Evolutionary conservation across 2,888 invertebrate genomes (phyloP).

Genomic region (Eustalomyia histrio): DNA sequence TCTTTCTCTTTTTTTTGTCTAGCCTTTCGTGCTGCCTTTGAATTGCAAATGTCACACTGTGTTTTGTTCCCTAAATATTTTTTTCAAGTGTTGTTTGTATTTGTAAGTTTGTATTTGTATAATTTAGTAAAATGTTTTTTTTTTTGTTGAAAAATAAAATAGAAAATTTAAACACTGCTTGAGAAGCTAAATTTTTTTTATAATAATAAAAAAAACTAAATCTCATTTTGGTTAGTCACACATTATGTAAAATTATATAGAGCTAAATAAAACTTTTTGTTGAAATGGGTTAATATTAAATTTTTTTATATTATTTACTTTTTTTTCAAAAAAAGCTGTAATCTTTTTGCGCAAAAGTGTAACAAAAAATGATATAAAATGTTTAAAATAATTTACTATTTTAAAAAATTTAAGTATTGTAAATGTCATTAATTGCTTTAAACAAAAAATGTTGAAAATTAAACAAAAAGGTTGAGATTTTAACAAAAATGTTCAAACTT

Average conservation of each 20-base stretch:
- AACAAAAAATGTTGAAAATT: too few species aligned
- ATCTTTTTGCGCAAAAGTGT: slow-evolving; percentile 78
- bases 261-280: slow-evolving; percentile 32
- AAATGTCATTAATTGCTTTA: too few species aligned
- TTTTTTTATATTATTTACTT: slow-evolving; percentile 43
- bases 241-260: slow-evolving; percentile 40
- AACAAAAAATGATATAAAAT: slow-evolving; percentile 64
- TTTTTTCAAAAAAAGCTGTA: slow-evolving; percentile 68
- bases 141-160: slow-evolving; percentile 58
- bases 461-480: too few species aligned
- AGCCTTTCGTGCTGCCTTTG: slow-evolving; percentile 86
- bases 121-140: slow-evolving; percentile 36
- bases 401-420: background rate
- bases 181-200: slow-evolving; percentile 42
- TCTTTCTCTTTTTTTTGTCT: slow-evolving; percentile 84
- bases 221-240: slow-evolving; percentile 58
- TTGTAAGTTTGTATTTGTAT: slow-evolving; percentile 30
- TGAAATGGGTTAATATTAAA: slow-evolving; percentile 20
- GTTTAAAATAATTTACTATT: background rate
- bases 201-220: background rate
- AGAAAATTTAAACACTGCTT: slow-evolving; percentile 53
- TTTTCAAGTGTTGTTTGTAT: slow-evolving; percentile 13
- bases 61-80: slow-evolving; percentile 90
- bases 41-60: slow-evolving; percentile 91
- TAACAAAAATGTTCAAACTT: too few species aligned